Base-by-base conservation (phyloP, 2,888 invertebrate species). In the Pyrrhia umbra region DNA sequence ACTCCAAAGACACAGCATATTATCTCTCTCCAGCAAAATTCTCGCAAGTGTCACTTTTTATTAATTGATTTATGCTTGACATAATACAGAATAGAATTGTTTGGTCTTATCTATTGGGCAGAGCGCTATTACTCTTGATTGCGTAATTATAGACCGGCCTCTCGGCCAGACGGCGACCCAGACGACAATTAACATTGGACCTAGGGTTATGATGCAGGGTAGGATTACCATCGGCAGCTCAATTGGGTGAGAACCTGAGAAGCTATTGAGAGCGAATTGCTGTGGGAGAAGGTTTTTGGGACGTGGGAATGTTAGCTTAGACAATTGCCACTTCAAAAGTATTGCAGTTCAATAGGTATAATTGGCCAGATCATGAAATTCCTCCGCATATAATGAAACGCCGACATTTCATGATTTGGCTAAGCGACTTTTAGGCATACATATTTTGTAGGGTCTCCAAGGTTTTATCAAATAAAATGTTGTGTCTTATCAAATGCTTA, bases 121-220 rank as follows among this genome's bases (percentile, higher is more conserved):
- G 71, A 67, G 68, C 71, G 74, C 71, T 68, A 76, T 79, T 65
- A 69, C 60, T 23, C 62, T 71, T 77, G 54, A 82, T 85, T 80
- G 61, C 54, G 60, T 84, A 84, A 85, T 85, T 76, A 79, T 73
- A 77, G 64, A 18, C 23, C 50, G 58, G 43, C 50, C 34, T 23
- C 23, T 2, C 66, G 45, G 43, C 60, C 43, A 72, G 68, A 69
- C 68, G 42, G 6, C 54, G 68, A 27, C 54, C 80, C 77, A 77
- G 80, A 78, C 71, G 68, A 43, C 76, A 70, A 74, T 83, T 84
- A 74, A 80, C 63, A 55, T 73, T 51, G 50, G 64, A 68, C 65
- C 81, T 75, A 72, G 54, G 61, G 75, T 80, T 67, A 78, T 39
- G 47, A 18, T 52, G 60, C 39, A 25, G 20, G 45, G 23, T 61